Evolutionary conservation across 1,140 invertebrate genomes (phyloP).

Genomic region (Eubasilissa regina): DNA sequence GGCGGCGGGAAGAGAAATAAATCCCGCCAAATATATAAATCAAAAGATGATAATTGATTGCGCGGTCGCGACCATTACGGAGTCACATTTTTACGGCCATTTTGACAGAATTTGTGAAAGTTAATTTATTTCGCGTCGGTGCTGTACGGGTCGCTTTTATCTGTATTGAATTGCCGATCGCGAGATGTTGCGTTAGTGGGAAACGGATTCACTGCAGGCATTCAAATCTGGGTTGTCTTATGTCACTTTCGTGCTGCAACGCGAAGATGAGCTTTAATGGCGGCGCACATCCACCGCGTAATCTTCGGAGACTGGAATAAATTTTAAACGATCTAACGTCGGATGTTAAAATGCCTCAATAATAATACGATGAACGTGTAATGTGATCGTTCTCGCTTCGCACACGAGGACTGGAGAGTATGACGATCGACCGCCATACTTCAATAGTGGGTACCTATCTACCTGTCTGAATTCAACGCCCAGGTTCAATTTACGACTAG

Average conservation of each 20-base stretch:
- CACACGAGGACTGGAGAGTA: too few species aligned
- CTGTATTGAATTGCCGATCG: background rate
- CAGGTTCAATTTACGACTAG: too few species aligned
- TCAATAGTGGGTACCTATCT: too few species aligned
- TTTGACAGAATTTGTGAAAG: constrained; percentile 40
- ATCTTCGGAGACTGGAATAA: background rate
- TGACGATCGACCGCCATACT: too few species aligned
- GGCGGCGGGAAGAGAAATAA: background rate
- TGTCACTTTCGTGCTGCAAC: constrained; percentile 23
- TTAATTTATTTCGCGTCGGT: constrained; percentile 32
- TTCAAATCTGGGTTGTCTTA: constrained; percentile 21
- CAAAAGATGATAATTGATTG: constrained; percentile 42
- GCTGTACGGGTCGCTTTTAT: background rate
- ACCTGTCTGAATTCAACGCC: too few species aligned
- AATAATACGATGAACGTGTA: too few species aligned
- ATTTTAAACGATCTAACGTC: too few species aligned
- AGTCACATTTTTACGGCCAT: constrained; percentile 32
- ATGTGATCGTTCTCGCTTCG: too few species aligned
- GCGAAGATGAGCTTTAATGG: constrained; percentile 21
- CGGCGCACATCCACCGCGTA: background rate
- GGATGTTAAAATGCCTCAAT: too few species aligned
- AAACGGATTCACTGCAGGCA: background rate
- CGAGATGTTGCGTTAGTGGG: constrained; percentile 1
- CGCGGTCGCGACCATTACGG: background rate
- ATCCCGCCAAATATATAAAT: constrained; percentile 39